Evolutionary conservation across 2,888 invertebrate species (phyloP).

Genomic region (Drosophila stalkeri): DNA sequence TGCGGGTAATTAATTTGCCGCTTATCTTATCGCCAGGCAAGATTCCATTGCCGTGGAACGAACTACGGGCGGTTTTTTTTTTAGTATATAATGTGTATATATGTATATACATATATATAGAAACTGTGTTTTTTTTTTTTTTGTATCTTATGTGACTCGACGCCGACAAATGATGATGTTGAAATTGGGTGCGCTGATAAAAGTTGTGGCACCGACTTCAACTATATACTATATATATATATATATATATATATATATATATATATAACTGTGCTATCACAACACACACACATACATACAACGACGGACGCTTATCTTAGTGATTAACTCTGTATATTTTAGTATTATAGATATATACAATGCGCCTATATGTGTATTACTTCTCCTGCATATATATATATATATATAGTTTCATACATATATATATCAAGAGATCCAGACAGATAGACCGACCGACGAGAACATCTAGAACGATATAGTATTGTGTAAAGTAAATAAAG

Average conservation of each 20-base stretch:
- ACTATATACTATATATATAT: constrained; percentile 13
- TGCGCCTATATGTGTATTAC: constrained; percentile 19
- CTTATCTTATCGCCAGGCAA: constrained; percentile 69
- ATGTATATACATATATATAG: background rate
- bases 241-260: constrained; percentile 1
- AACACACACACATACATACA: constrained; percentile 1
- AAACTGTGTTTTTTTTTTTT: constrained; percentile 9
- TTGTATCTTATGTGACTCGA: constrained; percentile 62
- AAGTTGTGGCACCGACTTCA: constrained; percentile 39
- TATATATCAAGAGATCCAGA: constrained; percentile 3
- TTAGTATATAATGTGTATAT: constrained; percentile 5
- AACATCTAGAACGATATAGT: constrained; percentile 10
- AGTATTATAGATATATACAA: constrained; percentile 55
- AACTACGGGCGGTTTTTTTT: constrained; percentile 12
- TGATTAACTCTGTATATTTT: constrained; percentile 60
- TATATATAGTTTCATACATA: background rate
- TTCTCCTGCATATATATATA: constrained; percentile 10
- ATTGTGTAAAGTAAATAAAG: constrained; percentile 28
- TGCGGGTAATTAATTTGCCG: constrained; percentile 68
- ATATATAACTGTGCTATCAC: constrained; percentile 5
- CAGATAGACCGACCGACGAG: constrained; percentile 14
- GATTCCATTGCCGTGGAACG: constrained; percentile 40
- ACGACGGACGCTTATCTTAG: constrained; percentile 61
- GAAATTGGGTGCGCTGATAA: constrained; percentile 69
- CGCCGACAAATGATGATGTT: constrained; percentile 66